Percentiles rank a stretch among this genome's conserved stretches.
Conservation (phyloP, 2,888 invertebrate genomes). For the Calephelis perditalis region DNA sequence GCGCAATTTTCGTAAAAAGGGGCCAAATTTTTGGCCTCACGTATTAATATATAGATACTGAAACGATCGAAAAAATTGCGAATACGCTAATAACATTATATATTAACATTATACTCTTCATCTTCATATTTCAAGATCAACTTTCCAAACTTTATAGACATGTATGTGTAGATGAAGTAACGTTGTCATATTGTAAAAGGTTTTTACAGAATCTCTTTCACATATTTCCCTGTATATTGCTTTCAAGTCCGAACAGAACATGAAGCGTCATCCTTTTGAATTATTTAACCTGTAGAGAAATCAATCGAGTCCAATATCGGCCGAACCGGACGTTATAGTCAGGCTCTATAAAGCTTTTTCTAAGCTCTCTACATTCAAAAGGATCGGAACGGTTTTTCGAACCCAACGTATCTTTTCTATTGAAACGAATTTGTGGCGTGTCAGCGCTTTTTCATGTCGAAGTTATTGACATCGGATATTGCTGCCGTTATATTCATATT, state of each 20-base stretch:
- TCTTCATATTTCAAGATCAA: too few relatives aligned
- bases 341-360: slow-evolving; percentile 40
- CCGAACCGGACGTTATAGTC: slow-evolving; percentile 36
- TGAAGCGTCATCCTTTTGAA: slow-evolving; percentile 43
- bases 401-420: slow-evolving; percentile 13
- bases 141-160: too few relatives aligned
- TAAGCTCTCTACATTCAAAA: slow-evolving; percentile 36
- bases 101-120: too few relatives aligned
- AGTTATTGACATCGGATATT: not conserved
- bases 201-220: slow-evolving; percentile 2
- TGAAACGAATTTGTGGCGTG: slow-evolving; percentile 7
- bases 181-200: too few relatives aligned
- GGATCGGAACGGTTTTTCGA: slow-evolving; percentile 29
- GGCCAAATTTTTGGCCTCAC: too few relatives aligned
- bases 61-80: too few relatives aligned
- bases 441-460: not conserved
- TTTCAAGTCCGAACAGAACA: slow-evolving; percentile 21
- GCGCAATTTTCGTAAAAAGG: too few relatives aligned
- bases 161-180: too few relatives aligned
- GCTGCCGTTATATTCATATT: not conserved
- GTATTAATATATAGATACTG: too few relatives aligned
- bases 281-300: slow-evolving; percentile 50
- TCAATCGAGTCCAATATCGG: slow-evolving; percentile 43
- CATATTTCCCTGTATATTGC: slow-evolving; percentile 5
- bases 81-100: too few relatives aligned